phyloP scores from a whole-genome alignment of 2,888 invertebrate genomes.

The Timema cristinae region DNA sequence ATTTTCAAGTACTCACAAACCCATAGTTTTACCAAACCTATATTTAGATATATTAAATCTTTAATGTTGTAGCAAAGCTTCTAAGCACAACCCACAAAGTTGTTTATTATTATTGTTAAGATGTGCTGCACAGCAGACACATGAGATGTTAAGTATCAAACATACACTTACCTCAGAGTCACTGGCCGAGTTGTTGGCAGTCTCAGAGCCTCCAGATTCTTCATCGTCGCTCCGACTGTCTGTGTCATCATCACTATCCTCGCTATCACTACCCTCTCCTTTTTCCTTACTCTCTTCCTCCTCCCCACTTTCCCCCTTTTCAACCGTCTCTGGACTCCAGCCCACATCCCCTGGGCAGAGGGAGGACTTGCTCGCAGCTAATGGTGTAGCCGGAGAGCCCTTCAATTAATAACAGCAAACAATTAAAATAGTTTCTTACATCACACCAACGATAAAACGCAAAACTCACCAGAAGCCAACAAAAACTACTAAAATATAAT shows the following conservation, averaged over 20 bases:
- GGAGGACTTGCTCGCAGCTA: slow-evolving; percentile 28
- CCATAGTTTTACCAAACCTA: too few relatives aligned
- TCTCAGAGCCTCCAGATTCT: slow-evolving; percentile 45
- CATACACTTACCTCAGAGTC: slow-evolving; percentile 29
- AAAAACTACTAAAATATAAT: too few relatives aligned
- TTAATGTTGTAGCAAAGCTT: too few relatives aligned
- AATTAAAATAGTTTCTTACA: too few relatives aligned
- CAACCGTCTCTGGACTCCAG: slow-evolving; percentile 23
- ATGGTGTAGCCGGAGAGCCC: slow-evolving; percentile 33
- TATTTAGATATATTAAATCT: too few relatives aligned
- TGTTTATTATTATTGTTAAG: too few relatives aligned
- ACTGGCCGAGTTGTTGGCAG: slow-evolving; percentile 42
- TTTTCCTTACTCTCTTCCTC: slow-evolving; percentile 19
- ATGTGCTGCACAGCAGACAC: too few relatives aligned
- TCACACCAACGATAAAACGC: too few relatives aligned
- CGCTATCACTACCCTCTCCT: slow-evolving; percentile 26
- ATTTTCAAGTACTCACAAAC: too few relatives aligned
- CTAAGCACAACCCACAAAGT: too few relatives aligned
- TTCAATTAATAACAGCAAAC: slow-evolving; percentile 26
- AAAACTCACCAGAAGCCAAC: too few relatives aligned
- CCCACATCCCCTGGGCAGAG: slow-evolving; percentile 18
- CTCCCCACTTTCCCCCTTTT: slow-evolving; percentile 13
- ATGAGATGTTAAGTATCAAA: neutral
- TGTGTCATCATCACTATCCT: slow-evolving; percentile 47
- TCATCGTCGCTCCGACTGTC: slow-evolving; percentile 41